Evolutionary conservation across 2,888 invertebrate species (phyloP), one percentile per base, ranked within the genome.

Genomic region (Hypselothyrea guttata): DNA sequence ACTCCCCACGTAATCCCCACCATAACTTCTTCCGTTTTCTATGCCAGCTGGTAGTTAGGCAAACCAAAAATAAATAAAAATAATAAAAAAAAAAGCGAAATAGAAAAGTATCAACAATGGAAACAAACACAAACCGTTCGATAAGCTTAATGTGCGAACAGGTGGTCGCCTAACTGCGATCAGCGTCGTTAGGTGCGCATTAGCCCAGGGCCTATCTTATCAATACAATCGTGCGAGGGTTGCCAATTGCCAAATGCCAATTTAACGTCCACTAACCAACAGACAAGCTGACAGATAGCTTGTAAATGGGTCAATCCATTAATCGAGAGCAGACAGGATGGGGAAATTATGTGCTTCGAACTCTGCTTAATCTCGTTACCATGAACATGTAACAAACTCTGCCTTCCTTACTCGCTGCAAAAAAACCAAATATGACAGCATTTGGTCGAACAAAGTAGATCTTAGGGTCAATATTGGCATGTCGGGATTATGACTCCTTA

Each of bases 151-250:
- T 16, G 18, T 16, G 45, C 51, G 15, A 62, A 71, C 70, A 71
- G 69, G 69, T 70, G 69, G 52, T 9, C 64, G 41, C n/a, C 7
- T n/a, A 42, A 12, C 12, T 42, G 41, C 47, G 58, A 53, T 51
- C 48, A 48, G 34, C 45, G 45, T 27, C 37, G 47, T 53, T 58
- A 44, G 35, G 33, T 51, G 45, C 55, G 48, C 55, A 45, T 64
- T 55, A 55, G 52, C 46, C 47, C 34, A 13, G 47, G 42, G 35
- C 9, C 33, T 66, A 57, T 71, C 69, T 69, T 71, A 69, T 69
- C 69, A 34, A 4, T 5, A 12, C 48, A 47, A 54, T 47, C 40
- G 45, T 40, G 22, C 12, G 47, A 47, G 34, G 42, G 47, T 42
- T 28, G 35, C 15, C 51, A 52, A 68, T 69, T 47, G 70, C 13